Percentiles rank a stretch among this genome's conserved stretches.
Conservation (phyloP, 2,797 vertebrate species). For the Enteromius anoplus region DNA sequence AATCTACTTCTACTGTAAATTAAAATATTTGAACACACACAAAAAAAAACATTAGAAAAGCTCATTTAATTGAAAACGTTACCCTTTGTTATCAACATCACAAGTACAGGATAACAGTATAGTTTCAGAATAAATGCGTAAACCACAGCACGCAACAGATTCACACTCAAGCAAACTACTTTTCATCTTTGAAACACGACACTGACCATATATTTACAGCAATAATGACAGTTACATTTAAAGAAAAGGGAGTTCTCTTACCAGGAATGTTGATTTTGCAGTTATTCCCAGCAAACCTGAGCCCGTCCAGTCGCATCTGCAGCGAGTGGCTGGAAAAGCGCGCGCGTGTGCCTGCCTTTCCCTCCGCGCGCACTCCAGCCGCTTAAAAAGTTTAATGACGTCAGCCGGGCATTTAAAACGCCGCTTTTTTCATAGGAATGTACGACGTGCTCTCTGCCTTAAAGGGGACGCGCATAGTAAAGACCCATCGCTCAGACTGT, state of each 20-base stretch:
- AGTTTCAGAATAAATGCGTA: not conserved
- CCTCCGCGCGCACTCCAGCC: conserved; percentile 40
- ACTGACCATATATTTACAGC: not conserved
- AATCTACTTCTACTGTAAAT: not conserved
- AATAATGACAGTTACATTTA: not conserved
- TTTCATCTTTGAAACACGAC: not conserved
- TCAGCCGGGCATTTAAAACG: conserved; percentile 57
- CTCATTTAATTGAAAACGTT: not conserved
- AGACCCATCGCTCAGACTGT: not conserved
- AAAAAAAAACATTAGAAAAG: not conserved
- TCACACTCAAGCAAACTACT: not conserved
- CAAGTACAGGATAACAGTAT: not conserved
- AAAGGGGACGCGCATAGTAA: conserved; percentile 34
- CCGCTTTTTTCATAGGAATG: conserved; percentile 45
- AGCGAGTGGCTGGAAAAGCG: conserved; percentile 8
- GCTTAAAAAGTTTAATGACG: conserved; percentile 63
- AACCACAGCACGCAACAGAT: conserved; percentile 13
- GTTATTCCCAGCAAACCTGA: conserved; percentile 7
- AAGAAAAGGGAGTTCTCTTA: conserved; percentile 42
- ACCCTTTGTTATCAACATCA: not conserved
- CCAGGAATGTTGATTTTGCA: conserved; percentile 9
- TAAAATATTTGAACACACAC: not conserved
- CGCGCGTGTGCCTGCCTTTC: conserved; percentile 27
- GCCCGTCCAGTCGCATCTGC: conserved; percentile 44
- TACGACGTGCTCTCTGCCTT: conserved; percentile 1